Evolutionary conservation across 1,140 invertebrate genomes (phyloP).

Genomic region (Ceratina calcarata): DNA sequence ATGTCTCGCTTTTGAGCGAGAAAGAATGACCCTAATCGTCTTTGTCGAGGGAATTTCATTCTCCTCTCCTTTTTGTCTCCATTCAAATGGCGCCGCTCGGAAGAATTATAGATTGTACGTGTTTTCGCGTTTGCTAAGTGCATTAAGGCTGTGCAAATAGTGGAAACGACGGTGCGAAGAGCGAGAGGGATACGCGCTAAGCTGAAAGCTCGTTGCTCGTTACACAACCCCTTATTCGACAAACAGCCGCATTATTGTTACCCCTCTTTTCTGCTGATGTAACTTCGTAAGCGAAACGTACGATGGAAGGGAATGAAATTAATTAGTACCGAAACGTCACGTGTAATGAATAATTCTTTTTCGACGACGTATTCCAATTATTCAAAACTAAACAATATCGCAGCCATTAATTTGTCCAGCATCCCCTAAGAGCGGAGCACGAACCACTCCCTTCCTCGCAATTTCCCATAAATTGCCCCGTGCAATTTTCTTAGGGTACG

Average conservation of each 20-base stretch:
- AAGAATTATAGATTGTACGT: constrained; percentile 26
- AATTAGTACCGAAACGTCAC: too few species aligned
- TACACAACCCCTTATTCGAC: constrained; percentile 41
- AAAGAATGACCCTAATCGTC: not conserved
- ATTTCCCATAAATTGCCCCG: not conserved
- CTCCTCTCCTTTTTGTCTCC: not conserved
- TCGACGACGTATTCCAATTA: not conserved
- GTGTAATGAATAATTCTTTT: not conserved
- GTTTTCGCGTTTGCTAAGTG: constrained; percentile 42
- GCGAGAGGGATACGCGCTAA: constrained; percentile 17
- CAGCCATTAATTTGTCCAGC: constrained; percentile 4
- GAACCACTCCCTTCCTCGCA: not conserved
- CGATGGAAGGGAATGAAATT: not conserved
- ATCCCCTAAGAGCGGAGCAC: not conserved
- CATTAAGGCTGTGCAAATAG: constrained; percentile 58
- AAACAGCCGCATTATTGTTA: constrained; percentile 34
- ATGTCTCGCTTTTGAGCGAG: not conserved
- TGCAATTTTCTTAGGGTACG: not conserved
- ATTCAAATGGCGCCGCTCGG: not conserved
- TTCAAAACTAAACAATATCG: constrained; percentile 6
- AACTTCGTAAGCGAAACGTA: constrained; percentile 22
- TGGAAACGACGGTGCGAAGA: constrained; percentile 25
- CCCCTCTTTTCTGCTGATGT: constrained; percentile 11
- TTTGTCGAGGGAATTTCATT: not conserved
- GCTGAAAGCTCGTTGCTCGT: constrained; percentile 37